Conservation (phyloP, 2,113 vertebrate species). For the Nannospalax galili region DNA sequence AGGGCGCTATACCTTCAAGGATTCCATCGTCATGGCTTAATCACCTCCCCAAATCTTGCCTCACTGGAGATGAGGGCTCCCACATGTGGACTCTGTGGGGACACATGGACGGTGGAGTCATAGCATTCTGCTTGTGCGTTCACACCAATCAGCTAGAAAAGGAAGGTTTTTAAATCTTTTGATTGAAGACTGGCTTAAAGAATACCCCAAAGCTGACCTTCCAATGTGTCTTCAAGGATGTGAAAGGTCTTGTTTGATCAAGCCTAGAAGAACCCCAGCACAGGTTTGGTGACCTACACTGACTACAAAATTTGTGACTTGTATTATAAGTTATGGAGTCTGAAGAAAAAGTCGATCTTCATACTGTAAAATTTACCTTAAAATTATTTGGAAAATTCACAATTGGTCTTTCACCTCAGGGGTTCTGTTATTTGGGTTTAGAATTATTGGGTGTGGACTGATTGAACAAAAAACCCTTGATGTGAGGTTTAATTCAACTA, state of each 20-base stretch:
- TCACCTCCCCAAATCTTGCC: background rate
- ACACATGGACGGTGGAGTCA: background rate
- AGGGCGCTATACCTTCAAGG: background rate
- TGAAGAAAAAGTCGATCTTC: background rate
- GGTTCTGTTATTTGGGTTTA: conserved; percentile 2
- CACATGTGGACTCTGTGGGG: background rate
- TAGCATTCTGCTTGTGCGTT: background rate
- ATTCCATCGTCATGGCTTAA: no score
- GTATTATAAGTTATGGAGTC: background rate
- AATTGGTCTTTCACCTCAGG: background rate
- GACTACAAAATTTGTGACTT: background rate
- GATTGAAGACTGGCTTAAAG: background rate
- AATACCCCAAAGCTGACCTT: background rate
- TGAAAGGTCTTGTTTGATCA: background rate
- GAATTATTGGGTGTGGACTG: conserved; percentile 13
- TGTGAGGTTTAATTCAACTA: background rate
- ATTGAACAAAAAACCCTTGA: background rate
- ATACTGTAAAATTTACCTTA: background rate
- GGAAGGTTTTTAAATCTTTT: conserved; percentile 8
- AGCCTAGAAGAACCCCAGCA: background rate
- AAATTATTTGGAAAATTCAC: background rate
- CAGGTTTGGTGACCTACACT: background rate
- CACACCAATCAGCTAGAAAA: background rate
- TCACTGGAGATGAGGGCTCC: background rate
- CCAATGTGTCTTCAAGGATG: background rate